Conservation (phyloP, 2,888 invertebrate species). For the Biston stratarius region DNA sequence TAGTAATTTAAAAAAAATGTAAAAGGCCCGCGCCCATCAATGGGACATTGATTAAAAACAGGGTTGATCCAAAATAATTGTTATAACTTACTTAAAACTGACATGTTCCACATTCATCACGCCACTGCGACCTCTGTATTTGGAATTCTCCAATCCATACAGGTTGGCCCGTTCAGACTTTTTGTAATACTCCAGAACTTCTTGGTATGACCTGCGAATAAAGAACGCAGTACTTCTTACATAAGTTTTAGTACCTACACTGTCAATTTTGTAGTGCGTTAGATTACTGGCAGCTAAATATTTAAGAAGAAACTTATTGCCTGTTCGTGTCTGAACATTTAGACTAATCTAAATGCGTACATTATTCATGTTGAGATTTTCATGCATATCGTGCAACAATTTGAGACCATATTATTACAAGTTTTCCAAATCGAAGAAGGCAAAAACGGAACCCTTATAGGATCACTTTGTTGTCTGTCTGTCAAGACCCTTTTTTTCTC, state of each 20-base stretch:
- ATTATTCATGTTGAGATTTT: background rate
- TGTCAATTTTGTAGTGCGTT: background rate
- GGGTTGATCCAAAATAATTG: background rate
- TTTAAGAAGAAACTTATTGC: background rate
- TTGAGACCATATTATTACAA: too few species aligned
- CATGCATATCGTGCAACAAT: too few species aligned
- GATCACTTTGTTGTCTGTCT: too few species aligned
- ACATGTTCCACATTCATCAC: slow-evolving; percentile 87
- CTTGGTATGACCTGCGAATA: slow-evolving; percentile 85
- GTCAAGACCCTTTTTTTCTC: too few species aligned
- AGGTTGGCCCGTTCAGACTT: slow-evolving; percentile 84
- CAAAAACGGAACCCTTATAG: too few species aligned
- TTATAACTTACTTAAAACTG: slow-evolving; percentile 61
- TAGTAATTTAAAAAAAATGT: too few species aligned
- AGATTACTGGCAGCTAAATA: background rate
- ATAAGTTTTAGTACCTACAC: background rate
- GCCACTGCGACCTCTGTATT: slow-evolving; percentile 85
- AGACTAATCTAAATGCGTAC: background rate
- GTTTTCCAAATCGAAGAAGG: too few species aligned
- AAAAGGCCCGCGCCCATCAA: too few species aligned
- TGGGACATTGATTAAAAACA: too few species aligned
- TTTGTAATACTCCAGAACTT: slow-evolving; percentile 85
- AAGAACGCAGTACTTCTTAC: background rate
- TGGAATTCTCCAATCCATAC: slow-evolving; percentile 70
- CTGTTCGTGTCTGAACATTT: background rate